A percentile compares a stretch with the other conserved stretches of the same genome.
Evolutionary conservation across 2,888 invertebrate genomes (phyloP).

Genomic region (Drosophila robusta): DNA sequence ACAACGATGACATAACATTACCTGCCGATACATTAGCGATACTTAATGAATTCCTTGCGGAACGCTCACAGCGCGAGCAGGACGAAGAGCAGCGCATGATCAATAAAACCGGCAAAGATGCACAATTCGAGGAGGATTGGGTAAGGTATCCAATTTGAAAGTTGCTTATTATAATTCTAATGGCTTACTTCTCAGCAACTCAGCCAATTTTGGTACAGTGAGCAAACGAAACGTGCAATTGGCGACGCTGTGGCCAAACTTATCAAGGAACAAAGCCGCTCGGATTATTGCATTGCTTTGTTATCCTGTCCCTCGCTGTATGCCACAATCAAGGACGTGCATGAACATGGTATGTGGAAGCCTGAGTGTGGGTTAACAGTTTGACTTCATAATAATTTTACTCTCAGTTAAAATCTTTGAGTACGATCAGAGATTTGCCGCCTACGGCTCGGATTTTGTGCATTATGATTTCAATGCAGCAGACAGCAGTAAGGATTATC

Average conservation of each 20-base stretch:
- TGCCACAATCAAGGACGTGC: conserved; percentile 87
- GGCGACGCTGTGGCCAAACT: conserved; percentile 88
- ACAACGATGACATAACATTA: conserved; percentile 87
- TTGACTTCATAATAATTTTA: not conserved
- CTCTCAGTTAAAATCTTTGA: conserved; percentile 91
- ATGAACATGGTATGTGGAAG: conserved; percentile 42
- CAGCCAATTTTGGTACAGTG: conserved; percentile 99
- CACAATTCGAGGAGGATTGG: conserved; percentile 92
- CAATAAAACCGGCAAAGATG: conserved; percentile 84
- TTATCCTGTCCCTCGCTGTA: conserved; percentile 96
- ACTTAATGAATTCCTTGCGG: conserved; percentile 91
- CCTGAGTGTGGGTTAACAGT: not conserved
- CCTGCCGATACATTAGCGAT: conserved; percentile 90
- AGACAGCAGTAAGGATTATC: conserved; percentile 87
- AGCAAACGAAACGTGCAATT: conserved; percentile 90
- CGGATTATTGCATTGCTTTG: conserved; percentile 88
- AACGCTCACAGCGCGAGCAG: conserved; percentile 88
- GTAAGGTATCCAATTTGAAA: conserved; percentile 84
- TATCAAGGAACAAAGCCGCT: conserved; percentile 78
- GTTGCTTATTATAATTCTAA: not conserved
- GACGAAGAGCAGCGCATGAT: conserved; percentile 85
- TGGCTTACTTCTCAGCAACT: conserved; percentile 90
- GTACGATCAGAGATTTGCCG: conserved; percentile 93
- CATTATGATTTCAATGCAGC: conserved; percentile 96
- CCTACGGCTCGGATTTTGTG: conserved; percentile 91